Evolutionary conservation across 2,113 vertebrate species (phyloP).

Genomic region (Suricata suricatta): DNA sequence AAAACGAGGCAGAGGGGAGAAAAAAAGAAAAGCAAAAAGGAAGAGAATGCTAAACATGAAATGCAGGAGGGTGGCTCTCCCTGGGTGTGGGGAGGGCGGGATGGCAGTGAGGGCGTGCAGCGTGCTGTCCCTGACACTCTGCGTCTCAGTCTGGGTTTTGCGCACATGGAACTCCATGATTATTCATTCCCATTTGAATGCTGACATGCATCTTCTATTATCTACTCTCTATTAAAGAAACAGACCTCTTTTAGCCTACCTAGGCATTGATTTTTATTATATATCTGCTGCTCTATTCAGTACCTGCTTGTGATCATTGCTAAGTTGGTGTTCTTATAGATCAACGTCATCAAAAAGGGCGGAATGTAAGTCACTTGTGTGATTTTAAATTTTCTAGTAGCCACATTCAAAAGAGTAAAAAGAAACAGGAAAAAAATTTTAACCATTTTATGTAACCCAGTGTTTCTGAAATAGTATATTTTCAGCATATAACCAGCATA

Average conservation of each 20-base stretch:
- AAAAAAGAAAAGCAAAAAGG: not conserved
- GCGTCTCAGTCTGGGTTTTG: not conserved
- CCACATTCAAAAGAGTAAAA: not conserved
- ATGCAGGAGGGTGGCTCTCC: not conserved
- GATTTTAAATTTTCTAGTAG: not conserved
- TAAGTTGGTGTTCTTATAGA: not conserved
- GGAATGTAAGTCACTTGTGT: not conserved
- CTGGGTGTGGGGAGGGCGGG: not conserved
- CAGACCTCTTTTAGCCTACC: not conserved
- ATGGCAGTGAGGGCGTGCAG: not conserved
- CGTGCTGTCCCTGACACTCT: no score
- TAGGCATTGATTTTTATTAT: not conserved
- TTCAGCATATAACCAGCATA: not conserved
- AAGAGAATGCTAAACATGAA: not conserved
- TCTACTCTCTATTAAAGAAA: not conserved
- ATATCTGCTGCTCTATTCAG: not conserved
- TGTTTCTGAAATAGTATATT: not conserved
- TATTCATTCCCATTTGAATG: not conserved
- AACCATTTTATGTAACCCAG: not conserved
- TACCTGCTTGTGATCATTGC: not conserved
- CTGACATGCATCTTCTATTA: not conserved
- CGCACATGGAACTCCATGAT: not conserved
- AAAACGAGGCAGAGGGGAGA: not conserved
- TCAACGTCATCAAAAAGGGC: not conserved
- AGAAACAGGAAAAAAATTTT: not conserved